Base-by-base conservation (phyloP, 1,140 invertebrate genomes). In the Cyphomyrmex costatus region DNA sequence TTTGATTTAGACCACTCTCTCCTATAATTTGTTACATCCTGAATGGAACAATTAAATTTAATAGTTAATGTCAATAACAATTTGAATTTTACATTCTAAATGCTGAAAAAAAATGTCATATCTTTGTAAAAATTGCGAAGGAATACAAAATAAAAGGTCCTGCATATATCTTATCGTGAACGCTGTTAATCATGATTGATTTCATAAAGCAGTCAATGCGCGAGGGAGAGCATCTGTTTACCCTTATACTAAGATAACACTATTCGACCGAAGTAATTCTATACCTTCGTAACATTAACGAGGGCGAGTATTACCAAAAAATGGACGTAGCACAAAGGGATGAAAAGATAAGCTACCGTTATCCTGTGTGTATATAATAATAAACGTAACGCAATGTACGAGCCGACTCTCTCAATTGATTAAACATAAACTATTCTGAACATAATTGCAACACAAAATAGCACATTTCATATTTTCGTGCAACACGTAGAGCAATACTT, bases 101-200 rank as follows among this genome's bases (percentile, higher is more conserved):
- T 24, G 8, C 0, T n/a, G n/a, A n/a, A n/a, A 12, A 27, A 27
- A 42, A 42, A 30, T 46, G 1, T 14, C 3, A 42, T 27, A 49
- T 16, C 46, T 65, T 78, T 65, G n/a, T n/a, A n/a, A 7, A 16
- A 51, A 33, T 46, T 61, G 16, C 14, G 33, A 65, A 21, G n/a
- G 14, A 33, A 74, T 74, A 78, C 19, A 53, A 36, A 78, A 49
- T 53, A 27, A 27, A 24, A 63, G 33, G 33, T 24, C 12, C 2
- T 36, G n/a, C 4, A n/a, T 76, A 53, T 60, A 42, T 71, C 2
- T 21, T 24, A 27, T 51, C 36, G 46, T 56, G 30, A 56, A 73
- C 21, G 68, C 85, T 88, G 63, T 88, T 88, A 85, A 88, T 46
- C 76, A 58, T 91, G 89, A 90, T 91, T 90, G 90, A 91, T 91